These are phyloP conservation scores for Timandra comae DNA, from an alignment of 2,888 invertebrate genomes.

Conservation along the genomic window DNA sequence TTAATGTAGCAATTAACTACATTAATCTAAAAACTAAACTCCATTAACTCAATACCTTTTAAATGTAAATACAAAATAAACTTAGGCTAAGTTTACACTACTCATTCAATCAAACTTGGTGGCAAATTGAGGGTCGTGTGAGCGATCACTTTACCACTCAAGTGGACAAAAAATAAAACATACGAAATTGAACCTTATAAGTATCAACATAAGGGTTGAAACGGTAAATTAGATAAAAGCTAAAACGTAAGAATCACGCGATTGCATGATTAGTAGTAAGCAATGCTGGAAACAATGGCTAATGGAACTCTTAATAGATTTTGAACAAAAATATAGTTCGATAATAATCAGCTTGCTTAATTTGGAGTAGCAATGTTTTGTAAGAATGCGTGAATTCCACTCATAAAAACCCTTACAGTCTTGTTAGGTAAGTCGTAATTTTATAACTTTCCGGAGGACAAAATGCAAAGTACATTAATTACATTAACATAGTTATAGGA, in stretches of 20 bases:
- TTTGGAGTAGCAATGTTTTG: conserved; percentile 6
- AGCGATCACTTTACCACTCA: conserved; percentile 15
- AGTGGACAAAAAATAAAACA: conserved; percentile 4
- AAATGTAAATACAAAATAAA: too few species aligned
- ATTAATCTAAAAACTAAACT: too few species aligned
- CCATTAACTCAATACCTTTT: too few species aligned
- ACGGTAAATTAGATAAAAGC: too few species aligned
- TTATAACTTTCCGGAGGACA: conserved; percentile 1
- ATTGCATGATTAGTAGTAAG: conserved; percentile 25
- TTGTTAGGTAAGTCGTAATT: too few species aligned
- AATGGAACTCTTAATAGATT: conserved; percentile 41
- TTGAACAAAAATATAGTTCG: conserved; percentile 32
- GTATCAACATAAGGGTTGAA: too few species aligned
- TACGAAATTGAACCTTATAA: conserved; percentile 1
- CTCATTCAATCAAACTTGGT: conserved; percentile 24
- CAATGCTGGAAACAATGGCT: conserved; percentile 27
- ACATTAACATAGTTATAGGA: conserved; percentile 4
- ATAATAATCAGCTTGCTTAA: conserved; percentile 16
- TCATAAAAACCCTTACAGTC: too few species aligned
- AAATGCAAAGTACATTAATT: conserved; percentile 2
- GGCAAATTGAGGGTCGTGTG: conserved; percentile 25
- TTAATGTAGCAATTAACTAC: too few species aligned
- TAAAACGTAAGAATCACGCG: conserved; percentile 16
- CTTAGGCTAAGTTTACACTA: conserved; percentile 3
- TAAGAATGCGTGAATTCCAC: conserved; percentile 7